Percentiles rank a stretch among this genome's conserved stretches.
Evolutionary conservation across 1,140 invertebrate genomes (phyloP).

Genomic region (Drosophila sproati): DNA sequence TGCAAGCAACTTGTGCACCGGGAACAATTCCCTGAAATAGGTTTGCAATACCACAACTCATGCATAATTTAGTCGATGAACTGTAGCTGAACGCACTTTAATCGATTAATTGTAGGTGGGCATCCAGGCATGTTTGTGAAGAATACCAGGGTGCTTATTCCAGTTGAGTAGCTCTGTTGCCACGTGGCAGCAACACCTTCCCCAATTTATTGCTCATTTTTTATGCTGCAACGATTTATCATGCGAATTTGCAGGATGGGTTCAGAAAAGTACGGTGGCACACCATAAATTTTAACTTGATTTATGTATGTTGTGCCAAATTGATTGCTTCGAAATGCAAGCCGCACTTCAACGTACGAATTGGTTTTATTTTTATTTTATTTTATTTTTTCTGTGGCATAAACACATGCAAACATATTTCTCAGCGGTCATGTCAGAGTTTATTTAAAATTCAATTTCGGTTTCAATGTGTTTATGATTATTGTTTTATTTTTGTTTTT

Average conservation of each 20-base stretch:
- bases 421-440: conserved; percentile 17
- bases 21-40: conserved; percentile 9
- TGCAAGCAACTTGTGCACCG: neutral
- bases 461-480: neutral
- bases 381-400: conserved; percentile 9
- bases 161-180: conserved; percentile 37
- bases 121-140: conserved; percentile 38
- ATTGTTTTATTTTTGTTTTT: neutral
- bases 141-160: conserved; percentile 41
- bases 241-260: conserved; percentile 39
- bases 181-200: conserved; percentile 67
- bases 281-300: conserved; percentile 53
- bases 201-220: conserved; percentile 38
- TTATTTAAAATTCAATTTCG: conserved; percentile 39
- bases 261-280: neutral
- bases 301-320: conserved; percentile 61
- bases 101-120: conserved; percentile 31
- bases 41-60: conserved; percentile 36
- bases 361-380: neutral
- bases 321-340: conserved; percentile 57
- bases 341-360: conserved; percentile 20
- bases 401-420: conserved; percentile 56
- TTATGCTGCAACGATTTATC: conserved; percentile 59
- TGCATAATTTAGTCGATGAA: conserved; percentile 50
- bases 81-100: conserved; percentile 53